Evolutionary conservation across 2,113 vertebrate species (phyloP).

Genomic region (Tachuris rubrigastra): DNA sequence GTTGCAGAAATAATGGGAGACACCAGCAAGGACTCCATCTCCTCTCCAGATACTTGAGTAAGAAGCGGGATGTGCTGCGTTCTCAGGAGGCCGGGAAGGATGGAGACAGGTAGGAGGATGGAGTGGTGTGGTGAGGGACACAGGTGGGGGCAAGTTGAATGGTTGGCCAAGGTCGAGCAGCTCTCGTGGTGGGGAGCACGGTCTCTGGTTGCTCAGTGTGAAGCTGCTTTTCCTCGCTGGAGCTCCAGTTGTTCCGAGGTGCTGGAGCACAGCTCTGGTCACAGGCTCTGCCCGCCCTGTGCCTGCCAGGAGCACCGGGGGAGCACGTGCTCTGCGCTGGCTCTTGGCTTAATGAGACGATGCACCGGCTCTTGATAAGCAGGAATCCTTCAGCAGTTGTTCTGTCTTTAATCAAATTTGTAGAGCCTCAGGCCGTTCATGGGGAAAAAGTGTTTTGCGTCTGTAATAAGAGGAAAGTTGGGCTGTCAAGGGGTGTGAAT

Average conservation of each 20-base stretch:
- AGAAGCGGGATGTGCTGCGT: fast-evolving
- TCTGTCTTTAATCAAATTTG: neutral
- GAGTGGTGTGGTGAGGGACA: fast-evolving
- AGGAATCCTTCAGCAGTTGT: neutral
- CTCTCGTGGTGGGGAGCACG: fast-evolving
- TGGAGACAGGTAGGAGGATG: neutral
- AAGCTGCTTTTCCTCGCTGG: fast-evolving
- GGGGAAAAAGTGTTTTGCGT: neutral
- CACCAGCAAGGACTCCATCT: neutral
- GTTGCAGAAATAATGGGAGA: neutral
- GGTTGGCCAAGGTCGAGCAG: fast-evolving
- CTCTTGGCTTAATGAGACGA: fast-evolving
- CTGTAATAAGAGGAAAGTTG: neutral
- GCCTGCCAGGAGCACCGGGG: fast-evolving
- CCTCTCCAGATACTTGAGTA: neutral
- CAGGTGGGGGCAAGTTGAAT: fast-evolving
- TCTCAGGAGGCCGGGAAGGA: neutral
- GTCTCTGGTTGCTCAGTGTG: neutral
- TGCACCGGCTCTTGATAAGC: fast-evolving
- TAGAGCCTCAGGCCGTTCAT: neutral
- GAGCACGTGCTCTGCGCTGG: neutral
- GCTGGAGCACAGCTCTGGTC: neutral
- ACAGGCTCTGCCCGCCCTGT: neutral
- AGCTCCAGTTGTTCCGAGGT: neutral
- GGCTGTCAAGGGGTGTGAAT: neutral